Evolutionary conservation across 2,113 vertebrate species (phyloP).

Genomic region (Nothoprocta pentlandii): DNA sequence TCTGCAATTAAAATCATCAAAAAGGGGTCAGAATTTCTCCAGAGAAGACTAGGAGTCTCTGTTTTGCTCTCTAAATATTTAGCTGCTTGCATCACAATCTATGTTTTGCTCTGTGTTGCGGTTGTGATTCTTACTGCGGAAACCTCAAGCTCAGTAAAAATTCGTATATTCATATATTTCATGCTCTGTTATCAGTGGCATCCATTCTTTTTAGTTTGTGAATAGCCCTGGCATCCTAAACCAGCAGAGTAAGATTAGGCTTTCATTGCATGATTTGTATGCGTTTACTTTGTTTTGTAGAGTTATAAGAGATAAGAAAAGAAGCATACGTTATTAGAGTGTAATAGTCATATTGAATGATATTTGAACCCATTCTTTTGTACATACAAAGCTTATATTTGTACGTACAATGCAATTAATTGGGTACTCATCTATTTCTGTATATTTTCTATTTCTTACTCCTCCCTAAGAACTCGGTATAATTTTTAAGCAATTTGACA

Average conservation of each 20-base stretch:
- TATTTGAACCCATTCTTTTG: background rate
- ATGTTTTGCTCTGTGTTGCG: background rate
- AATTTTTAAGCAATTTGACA: background rate
- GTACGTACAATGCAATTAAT: background rate
- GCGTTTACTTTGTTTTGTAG: background rate
- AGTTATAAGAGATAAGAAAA: background rate
- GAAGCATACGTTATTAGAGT: background rate
- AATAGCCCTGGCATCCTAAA: background rate
- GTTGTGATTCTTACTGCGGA: background rate
- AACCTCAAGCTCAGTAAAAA: background rate
- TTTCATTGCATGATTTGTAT: background rate
- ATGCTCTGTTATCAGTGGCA: background rate
- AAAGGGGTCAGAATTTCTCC: background rate
- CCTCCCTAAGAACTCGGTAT: background rate
- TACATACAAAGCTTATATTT: background rate
- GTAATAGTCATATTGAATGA: background rate
- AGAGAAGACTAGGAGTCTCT: background rate
- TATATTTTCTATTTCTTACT: background rate
- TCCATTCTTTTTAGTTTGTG: fast-evolving
- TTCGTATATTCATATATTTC: background rate
- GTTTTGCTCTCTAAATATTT: background rate
- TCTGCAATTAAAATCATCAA: slow-evolving; percentile 69
- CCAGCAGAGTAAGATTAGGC: background rate
- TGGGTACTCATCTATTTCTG: background rate
- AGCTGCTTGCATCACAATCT: background rate